phyloP scores from a whole-genome alignment of 2,113 vertebrate genomes.

The Asarcornis scutulata region DNA sequence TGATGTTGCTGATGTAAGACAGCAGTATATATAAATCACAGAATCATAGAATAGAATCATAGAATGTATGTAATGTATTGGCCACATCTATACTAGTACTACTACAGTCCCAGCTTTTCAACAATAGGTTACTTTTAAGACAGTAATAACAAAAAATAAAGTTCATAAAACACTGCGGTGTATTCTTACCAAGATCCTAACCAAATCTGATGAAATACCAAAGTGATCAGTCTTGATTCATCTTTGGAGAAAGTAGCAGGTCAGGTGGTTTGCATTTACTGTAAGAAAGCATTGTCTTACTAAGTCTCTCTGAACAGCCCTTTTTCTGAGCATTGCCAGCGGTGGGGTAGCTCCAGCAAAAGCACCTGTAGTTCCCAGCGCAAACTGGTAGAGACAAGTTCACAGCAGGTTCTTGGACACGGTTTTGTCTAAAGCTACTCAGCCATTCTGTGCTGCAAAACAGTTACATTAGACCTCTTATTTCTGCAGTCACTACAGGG shows the following conservation, averaged over 20 bases:
- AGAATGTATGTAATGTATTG: neutral
- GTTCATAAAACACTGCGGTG: neutral
- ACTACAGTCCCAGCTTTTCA: neutral
- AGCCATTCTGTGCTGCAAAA: neutral
- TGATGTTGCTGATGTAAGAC: neutral
- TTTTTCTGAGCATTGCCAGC: neutral
- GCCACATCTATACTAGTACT: neutral
- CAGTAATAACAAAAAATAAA: neutral
- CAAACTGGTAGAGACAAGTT: neutral
- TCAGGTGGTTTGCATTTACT: neutral
- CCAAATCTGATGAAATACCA: slow-evolving; percentile 12
- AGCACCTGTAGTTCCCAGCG: neutral
- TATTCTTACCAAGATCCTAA: slow-evolving; percentile 20
- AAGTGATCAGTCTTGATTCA: neutral
- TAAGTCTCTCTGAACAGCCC: neutral
- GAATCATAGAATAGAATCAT: too few relatives aligned
- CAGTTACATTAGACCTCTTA: neutral
- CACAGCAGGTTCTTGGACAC: neutral
- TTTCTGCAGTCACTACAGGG: neutral
- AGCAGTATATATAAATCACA: neutral
- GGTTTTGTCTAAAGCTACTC: slow-evolving; percentile 10
- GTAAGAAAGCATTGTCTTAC: neutral
- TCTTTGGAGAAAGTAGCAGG: neutral
- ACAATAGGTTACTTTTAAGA: neutral
- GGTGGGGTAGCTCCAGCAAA: neutral